Evolutionary conservation across 2,888 invertebrate genomes (phyloP).

Genomic region (Cerastoderma edule): DNA sequence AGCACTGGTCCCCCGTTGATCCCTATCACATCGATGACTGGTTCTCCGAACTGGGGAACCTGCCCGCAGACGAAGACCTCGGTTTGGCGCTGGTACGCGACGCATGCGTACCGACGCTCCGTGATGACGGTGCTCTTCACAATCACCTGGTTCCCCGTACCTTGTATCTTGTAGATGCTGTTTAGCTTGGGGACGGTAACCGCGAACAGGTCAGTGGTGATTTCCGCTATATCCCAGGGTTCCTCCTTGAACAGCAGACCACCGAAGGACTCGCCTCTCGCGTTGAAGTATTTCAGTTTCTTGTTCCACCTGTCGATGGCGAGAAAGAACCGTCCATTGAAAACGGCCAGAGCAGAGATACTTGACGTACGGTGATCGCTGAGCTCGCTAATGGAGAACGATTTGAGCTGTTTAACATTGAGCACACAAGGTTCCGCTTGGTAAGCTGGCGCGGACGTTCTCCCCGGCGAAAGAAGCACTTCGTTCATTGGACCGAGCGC

Average conservation of each 20-base stretch:
- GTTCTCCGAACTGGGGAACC: constrained; percentile 62
- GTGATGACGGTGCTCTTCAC: constrained; percentile 46
- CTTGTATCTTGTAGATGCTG: constrained; percentile 51
- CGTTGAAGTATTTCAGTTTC: constrained; percentile 55
- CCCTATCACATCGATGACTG: constrained; percentile 59
- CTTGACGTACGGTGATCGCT: constrained; percentile 48
- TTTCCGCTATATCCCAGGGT: constrained; percentile 57
- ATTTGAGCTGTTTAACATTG: constrained; percentile 32
- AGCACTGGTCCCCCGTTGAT: constrained; percentile 50
- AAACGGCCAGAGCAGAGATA: constrained; percentile 45
- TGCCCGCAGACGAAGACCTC: constrained; percentile 61
- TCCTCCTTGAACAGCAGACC: constrained; percentile 56
- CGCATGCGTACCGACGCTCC: constrained; percentile 46
- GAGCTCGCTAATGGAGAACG: constrained; percentile 44
- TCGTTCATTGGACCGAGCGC: constrained; percentile 2
- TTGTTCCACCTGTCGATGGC: constrained; percentile 59
- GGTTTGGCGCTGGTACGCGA: constrained; percentile 37
- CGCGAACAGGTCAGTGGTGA: constrained; percentile 40
- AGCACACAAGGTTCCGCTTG: constrained; percentile 8
- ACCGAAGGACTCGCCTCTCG: constrained; percentile 45
- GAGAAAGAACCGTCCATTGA: constrained; percentile 40
- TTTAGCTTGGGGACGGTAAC: constrained; percentile 56
- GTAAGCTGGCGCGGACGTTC: not conserved
- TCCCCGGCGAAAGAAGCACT: constrained; percentile 1
- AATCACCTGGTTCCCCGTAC: constrained; percentile 29